Percentiles rank a stretch among this genome's conserved stretches.
These are phyloP conservation scores for Anastrepha ludens DNA, from an alignment of 1,140 invertebrate species.

Conservation along the genomic window DNA sequence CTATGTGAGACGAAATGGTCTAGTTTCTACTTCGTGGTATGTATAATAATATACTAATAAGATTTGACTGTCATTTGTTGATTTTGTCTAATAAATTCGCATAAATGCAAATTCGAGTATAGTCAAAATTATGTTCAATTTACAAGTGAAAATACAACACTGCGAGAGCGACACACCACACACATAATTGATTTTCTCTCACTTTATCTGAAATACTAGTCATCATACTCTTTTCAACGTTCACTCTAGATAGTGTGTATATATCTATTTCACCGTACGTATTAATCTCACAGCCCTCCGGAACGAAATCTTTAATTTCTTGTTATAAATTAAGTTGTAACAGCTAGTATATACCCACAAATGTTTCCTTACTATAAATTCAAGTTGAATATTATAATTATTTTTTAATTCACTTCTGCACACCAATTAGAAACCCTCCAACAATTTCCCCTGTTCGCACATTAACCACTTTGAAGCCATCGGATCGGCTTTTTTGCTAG, in stretches of 20 bases:
- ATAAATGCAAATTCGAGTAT: not conserved
- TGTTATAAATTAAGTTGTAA: too few species aligned
- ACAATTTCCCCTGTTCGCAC: not conserved
- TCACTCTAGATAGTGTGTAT: not conserved
- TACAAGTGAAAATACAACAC: not conserved
- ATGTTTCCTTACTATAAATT: not conserved
- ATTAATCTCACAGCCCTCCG: not conserved
- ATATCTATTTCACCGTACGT: not conserved
- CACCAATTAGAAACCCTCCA: not conserved
- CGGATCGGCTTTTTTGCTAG: not conserved
- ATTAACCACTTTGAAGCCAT: not conserved
- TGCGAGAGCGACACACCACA: slow-evolving; percentile 7
- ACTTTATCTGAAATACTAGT: slow-evolving; percentile 31
- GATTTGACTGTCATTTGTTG: not conserved
- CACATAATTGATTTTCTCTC: slow-evolving; percentile 57
- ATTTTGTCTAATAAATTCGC: not conserved
- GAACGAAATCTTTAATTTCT: too few species aligned
- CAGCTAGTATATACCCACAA: not conserved
- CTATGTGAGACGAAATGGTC: not conserved
- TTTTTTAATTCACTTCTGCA: not conserved
- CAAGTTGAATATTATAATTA: not conserved
- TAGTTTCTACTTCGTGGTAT: not conserved
- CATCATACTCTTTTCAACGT: not conserved
- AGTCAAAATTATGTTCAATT: not conserved
- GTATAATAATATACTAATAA: not conserved